Conservation (phyloP, 2,113 vertebrate species). For the Megaleporinus macrocephalus region DNA sequence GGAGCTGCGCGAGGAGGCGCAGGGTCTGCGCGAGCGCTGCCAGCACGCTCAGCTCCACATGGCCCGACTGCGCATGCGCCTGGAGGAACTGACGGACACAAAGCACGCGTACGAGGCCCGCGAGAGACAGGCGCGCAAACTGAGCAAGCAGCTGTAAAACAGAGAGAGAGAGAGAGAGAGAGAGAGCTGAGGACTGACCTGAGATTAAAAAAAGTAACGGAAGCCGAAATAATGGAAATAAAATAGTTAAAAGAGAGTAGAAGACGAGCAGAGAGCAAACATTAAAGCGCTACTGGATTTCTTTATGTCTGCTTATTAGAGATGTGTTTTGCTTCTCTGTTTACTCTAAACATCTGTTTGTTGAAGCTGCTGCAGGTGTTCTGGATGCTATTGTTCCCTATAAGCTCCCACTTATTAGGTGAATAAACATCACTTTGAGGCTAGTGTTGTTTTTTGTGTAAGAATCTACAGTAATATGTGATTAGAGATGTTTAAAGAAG, state of each 20-base stretch:
- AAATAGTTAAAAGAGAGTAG: background rate
- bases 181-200: background rate
- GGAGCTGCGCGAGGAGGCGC: conserved; percentile 68
- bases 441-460: too few relatives aligned
- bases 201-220: too few relatives aligned
- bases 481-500: too few relatives aligned
- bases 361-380: too few relatives aligned
- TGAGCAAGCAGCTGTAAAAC: conserved; percentile 71
- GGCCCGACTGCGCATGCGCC: conserved; percentile 64
- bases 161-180: background rate
- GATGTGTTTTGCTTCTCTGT: too few relatives aligned
- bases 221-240: background rate
- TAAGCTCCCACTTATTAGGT: too few relatives aligned
- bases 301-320: background rate
- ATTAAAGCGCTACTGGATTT: background rate
- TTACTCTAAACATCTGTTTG: too few relatives aligned
- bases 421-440: too few relatives aligned
- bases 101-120: conserved; percentile 67
- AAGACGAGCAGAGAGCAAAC: background rate
- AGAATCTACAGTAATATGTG: too few relatives aligned
- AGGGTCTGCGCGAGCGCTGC: conserved; percentile 66
- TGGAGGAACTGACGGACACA: conserved; percentile 69
- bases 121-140: conserved; percentile 70
- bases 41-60: conserved; percentile 72
- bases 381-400: too few relatives aligned